phyloP scores from a whole-genome alignment of 2,797 vertebrate species.

The Eulemur coronatus region DNA sequence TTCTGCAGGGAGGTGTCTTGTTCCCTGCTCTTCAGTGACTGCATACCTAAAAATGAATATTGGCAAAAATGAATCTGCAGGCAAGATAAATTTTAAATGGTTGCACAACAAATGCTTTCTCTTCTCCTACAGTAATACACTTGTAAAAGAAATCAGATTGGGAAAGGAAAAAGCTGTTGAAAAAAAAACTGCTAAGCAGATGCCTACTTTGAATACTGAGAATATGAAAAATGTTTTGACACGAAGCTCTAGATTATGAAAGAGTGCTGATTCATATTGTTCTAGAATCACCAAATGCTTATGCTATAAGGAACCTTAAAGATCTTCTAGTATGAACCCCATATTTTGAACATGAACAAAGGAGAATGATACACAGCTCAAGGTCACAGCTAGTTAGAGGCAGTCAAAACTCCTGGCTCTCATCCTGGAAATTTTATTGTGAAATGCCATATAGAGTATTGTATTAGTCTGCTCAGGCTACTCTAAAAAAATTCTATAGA shows the following conservation, averaged over 20 bases:
- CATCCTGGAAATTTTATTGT: not conserved
- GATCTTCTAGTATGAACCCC: constrained; percentile 16
- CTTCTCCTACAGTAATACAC: constrained; percentile 48
- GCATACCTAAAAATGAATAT: constrained; percentile 15
- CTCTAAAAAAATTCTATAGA: not conserved
- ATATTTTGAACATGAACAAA: not conserved
- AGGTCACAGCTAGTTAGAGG: not conserved
- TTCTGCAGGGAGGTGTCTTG: not conserved
- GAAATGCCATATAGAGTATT: not conserved
- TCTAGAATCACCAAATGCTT: constrained; percentile 65
- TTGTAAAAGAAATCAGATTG: constrained; percentile 65
- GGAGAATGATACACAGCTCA: not conserved
- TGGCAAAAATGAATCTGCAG: constrained; percentile 42
- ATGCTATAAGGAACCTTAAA: constrained; percentile 14
- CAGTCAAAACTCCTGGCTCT: not conserved
- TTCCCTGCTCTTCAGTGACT: constrained; percentile 7
- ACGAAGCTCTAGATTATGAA: constrained; percentile 63
- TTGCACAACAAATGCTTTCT: constrained; percentile 60
- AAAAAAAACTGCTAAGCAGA: constrained; percentile 62
- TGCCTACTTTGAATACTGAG: constrained; percentile 61
- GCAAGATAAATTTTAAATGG: constrained; percentile 46
- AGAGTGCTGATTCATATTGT: constrained; percentile 74
- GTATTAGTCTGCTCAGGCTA: not conserved
- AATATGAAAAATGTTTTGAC: constrained; percentile 74
- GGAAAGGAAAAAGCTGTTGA: constrained; percentile 66